A percentile compares a stretch with the other conserved stretches of the same genome.
These are phyloP conservation scores for Mycogona germanica DNA, from an alignment of 2,888 invertebrate species.

Conservation along the genomic window DNA sequence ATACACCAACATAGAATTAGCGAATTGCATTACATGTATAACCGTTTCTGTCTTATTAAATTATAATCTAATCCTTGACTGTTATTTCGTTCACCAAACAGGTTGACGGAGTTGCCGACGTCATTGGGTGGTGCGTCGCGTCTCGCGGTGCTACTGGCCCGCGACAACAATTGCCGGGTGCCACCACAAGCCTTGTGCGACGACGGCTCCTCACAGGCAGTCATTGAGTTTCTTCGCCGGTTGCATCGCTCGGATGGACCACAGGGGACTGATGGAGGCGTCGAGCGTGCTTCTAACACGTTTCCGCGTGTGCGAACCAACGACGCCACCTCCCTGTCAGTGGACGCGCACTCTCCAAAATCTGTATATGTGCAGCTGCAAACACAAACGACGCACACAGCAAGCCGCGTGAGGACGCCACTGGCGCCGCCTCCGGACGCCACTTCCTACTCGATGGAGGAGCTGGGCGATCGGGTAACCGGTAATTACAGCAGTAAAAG, in stretches of 20 bases:
- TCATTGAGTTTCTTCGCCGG: constrained; percentile 28
- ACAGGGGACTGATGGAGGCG: constrained; percentile 18
- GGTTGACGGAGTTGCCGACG: constrained; percentile 29
- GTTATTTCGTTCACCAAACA: constrained; percentile 29
- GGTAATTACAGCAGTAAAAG: constrained; percentile 26
- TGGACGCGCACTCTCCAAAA: constrained; percentile 33
- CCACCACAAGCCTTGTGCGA: constrained; percentile 32
- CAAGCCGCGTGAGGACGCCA: constrained; percentile 33
- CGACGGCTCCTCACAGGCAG: constrained; percentile 28
- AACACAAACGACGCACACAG: constrained; percentile 30
- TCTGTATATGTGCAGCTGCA: constrained; percentile 34
- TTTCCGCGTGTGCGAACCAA: constrained; percentile 33
- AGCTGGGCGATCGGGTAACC: constrained; percentile 31
- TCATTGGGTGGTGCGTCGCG: constrained; percentile 29
- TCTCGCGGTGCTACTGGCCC: constrained; percentile 29
- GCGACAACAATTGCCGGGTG: constrained; percentile 27
- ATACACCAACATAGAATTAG: too few species aligned
- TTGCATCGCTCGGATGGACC: constrained; percentile 13
- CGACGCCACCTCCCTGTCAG: constrained; percentile 29
- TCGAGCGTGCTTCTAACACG: constrained; percentile 31
- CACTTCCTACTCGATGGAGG: constrained; percentile 28
- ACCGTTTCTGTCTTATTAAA: too few species aligned
- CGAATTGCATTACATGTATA: too few species aligned
- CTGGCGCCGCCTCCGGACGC: constrained; percentile 31
- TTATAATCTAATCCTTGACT: too few species aligned